Percentiles rank a stretch among this genome's conserved stretches.
These are phyloP conservation scores for Danio kyathit DNA, from an alignment of 2,797 vertebrate species.

Conservation along the genomic window DNA sequence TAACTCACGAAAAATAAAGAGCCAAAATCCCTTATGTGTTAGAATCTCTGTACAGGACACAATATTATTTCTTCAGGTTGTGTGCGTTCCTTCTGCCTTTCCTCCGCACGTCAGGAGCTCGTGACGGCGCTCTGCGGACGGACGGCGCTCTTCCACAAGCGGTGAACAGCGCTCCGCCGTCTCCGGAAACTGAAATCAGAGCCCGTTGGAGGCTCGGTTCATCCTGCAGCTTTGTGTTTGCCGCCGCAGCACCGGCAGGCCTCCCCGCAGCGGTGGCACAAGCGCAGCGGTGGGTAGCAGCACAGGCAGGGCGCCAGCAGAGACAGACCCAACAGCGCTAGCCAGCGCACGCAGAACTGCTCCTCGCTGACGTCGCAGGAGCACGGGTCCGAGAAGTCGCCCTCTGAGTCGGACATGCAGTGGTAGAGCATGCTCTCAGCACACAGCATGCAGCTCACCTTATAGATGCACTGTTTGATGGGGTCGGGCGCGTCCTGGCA, in stretches of 20 bases:
- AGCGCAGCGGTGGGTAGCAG: constrained; percentile 94
- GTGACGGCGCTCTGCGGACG: constrained; percentile 70
- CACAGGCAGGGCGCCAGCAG: constrained; percentile 97
- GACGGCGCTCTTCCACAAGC: constrained; percentile 64
- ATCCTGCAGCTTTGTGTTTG: constrained; percentile 93
- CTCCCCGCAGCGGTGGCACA: constrained; percentile 93
- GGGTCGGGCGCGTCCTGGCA: constrained; percentile 96
- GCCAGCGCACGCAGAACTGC: constrained; percentile 94
- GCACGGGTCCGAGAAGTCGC: constrained; percentile 96
- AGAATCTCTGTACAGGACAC: constrained; percentile 82
- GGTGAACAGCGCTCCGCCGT: too few relatives aligned
- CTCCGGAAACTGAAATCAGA: too few relatives aligned
- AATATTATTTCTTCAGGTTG: constrained; percentile 80
- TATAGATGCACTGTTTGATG: constrained; percentile 87
- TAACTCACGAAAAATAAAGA: constrained; percentile 81
- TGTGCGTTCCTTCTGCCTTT: constrained; percentile 79
- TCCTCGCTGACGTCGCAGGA: constrained; percentile 94
- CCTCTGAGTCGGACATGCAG: constrained; percentile 99
- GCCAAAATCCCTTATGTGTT: constrained; percentile 80
- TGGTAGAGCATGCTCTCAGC: constrained; percentile 99
- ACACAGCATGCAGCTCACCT: constrained; percentile 97
- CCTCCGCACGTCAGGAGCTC: constrained; percentile 83
- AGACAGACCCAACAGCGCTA: constrained; percentile 92
- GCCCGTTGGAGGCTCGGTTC: constrained; percentile 63
- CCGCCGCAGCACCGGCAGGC: constrained; percentile 94